These are phyloP conservation scores for Clarias pachynema DNA, from an alignment of 2,797 vertebrate species.

Conservation along the genomic window DNA sequence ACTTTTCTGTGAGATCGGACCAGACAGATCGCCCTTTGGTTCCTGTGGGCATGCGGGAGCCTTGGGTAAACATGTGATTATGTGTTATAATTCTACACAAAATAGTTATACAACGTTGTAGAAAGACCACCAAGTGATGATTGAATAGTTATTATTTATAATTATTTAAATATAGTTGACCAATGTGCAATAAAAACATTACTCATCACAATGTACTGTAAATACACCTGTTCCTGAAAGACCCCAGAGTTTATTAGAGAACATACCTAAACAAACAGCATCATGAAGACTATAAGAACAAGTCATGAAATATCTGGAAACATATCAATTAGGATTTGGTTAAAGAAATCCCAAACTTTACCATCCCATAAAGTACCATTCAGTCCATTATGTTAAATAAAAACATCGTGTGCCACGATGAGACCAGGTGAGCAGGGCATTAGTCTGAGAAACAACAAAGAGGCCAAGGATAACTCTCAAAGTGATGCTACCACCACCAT, in stretches of 20 bases:
- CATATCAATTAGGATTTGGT: neutral
- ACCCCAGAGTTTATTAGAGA: neutral
- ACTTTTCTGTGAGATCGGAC: no score
- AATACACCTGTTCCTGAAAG: neutral
- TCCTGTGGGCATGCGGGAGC: no score
- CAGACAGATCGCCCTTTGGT: no score
- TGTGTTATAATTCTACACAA: neutral
- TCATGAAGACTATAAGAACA: neutral
- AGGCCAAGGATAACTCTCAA: neutral
- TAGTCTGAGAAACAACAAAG: neutral
- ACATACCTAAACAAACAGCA: neutral
- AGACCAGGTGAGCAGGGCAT: neutral
- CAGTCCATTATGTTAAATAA: neutral
- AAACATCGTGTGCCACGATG: neutral
- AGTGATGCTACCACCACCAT: constrained; percentile 1
- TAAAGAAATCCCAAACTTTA: neutral
- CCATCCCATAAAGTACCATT: neutral
- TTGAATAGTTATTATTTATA: neutral
- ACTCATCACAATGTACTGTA: neutral
- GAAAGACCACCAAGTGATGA: neutral
- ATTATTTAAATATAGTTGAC: neutral
- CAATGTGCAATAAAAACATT: neutral
- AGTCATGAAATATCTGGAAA: neutral
- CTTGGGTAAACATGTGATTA: neutral
- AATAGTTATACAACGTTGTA: neutral